Base-by-base conservation (phyloP, 2,797 vertebrate genomes). In the Sebastes minor region DNA sequence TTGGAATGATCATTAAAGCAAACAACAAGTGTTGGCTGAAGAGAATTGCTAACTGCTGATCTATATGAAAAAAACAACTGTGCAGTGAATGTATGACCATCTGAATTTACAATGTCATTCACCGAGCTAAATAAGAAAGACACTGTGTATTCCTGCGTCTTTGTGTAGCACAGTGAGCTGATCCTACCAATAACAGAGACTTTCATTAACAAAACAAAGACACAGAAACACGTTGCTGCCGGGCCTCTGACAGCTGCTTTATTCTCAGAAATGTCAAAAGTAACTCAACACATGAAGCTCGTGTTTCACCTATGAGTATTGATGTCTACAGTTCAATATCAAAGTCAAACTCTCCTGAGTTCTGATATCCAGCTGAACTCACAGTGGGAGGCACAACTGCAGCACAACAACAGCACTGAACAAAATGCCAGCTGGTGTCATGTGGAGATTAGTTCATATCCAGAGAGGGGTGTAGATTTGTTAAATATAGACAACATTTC, bases 281-380 rank as follows among this genome's bases (percentile, higher is more conserved):
- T 4, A 42, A 42, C 16, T 71, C 10, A 59, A 59, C 20, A 42
- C 28, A 62, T 52, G 28, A 5, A 30, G 27, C 23, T 57, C 18
- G 2, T 49, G 52, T 60, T 57, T 33, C 46, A 46, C 6, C 3
- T 18, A 25, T 22, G 32, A 76, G 3, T 63, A 22, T 80, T 35
- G 70, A 73, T 28, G 23, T 35, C 8, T 35, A 1, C 63, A 6
- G 42, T 35, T 52, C 74, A 71, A 82, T 68, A 75, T 79, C 67
- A 80, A 42, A 80, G 73, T 46, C 8, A 55, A 53, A 32, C 52
- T 52, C 27, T 23, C 61, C 59, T 61, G 65, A 60, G 38, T 55
- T 85, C 70, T 70, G 63, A 80, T 60, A 65, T 79, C 62, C 76
- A 65, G 72, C 68, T 68, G 67, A 64, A 76, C 64, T 62, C 72